Evolutionary conservation across 2,797 vertebrate genomes (phyloP).

Genomic region (Pipistrellus nathusii): DNA sequence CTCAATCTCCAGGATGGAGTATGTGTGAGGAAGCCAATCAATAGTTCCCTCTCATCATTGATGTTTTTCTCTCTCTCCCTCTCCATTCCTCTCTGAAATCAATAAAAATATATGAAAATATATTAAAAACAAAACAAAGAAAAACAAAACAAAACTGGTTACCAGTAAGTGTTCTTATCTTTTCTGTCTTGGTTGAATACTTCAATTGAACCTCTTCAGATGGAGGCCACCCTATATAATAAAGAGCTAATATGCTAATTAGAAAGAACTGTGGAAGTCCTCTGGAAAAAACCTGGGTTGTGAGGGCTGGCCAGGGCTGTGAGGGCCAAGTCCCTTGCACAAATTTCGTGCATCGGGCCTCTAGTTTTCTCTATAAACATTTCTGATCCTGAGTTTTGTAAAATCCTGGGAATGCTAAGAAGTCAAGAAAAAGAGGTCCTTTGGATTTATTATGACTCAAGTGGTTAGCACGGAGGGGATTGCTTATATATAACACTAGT

Average conservation of each 20-base stretch:
- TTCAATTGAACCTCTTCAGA: neutral
- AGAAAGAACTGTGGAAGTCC: too few relatives aligned
- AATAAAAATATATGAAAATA: too few relatives aligned
- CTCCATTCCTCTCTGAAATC: too few relatives aligned
- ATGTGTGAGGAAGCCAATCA: too few relatives aligned
- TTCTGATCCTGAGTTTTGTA: neutral
- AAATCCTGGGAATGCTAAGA: neutral
- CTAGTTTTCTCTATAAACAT: constrained; percentile 34
- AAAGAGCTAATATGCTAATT: too few relatives aligned
- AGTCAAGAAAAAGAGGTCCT: neutral
- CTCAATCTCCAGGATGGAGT: too few relatives aligned
- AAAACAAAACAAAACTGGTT: neutral
- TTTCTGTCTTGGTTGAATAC: neutral
- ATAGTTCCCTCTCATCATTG: too few relatives aligned
- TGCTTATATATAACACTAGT: neutral
- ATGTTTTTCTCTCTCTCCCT: too few relatives aligned
- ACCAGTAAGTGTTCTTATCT: neutral
- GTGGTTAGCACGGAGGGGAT: neutral
- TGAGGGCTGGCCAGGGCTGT: too few relatives aligned
- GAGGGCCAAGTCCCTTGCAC: too few relatives aligned
- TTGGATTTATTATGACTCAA: neutral
- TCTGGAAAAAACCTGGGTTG: too few relatives aligned
- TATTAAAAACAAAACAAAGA: neutral
- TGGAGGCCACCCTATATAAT: neutral
- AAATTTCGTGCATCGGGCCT: too few relatives aligned